Evolutionary conservation across 2,113 vertebrate species (phyloP), one percentile per base, ranked within the genome.

Genomic region (Pitta sordida): DNA sequence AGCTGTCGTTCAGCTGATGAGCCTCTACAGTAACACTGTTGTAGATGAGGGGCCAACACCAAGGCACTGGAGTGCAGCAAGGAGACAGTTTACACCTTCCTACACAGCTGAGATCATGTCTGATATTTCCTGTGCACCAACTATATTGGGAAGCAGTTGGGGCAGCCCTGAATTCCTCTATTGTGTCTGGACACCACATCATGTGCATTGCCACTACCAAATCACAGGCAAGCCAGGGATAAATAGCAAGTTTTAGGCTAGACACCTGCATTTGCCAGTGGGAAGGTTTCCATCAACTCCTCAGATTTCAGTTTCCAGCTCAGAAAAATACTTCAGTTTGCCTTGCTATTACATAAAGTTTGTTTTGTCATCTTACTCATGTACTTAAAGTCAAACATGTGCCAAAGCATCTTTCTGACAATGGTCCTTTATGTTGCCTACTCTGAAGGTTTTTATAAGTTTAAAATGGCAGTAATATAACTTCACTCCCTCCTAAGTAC

Each of bases 71-170:
- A 70, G 36, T 43, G 69, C 60, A 60, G 60, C 6, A 9, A 71
- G 74, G 69, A 89, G 52, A 82, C 60, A 71, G 69, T 56, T 89
- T 18, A 2, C 74, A 84, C 81, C 77, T 86, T 82, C 89, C 94
- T 90, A 95, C 81, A 4, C 81, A 94, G 74, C 93, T 95, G 94
- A 96, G 91, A 79, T 91, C 93, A 94, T 85, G 94, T 95, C 95
- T 96, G 91, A 62, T 81, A 0, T 13, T 27, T 48, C 48, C 53
- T 82, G 73, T 70, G 56, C 30, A 55, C 60, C 87, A 89, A 74
- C 94, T 92, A 48, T 84, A 78, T 60, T 84, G 65, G 81, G 86
- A 86, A 89, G 64, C 69, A 78, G 43, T 8, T 74, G n/a, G 73
- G 68, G 60, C 91, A 94, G 58, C 64, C 44, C 68, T 82, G 62